These are phyloP conservation scores for Danio rerio DNA, from an alignment of 2,113 vertebrate species.

Conservation along the genomic window DNA sequence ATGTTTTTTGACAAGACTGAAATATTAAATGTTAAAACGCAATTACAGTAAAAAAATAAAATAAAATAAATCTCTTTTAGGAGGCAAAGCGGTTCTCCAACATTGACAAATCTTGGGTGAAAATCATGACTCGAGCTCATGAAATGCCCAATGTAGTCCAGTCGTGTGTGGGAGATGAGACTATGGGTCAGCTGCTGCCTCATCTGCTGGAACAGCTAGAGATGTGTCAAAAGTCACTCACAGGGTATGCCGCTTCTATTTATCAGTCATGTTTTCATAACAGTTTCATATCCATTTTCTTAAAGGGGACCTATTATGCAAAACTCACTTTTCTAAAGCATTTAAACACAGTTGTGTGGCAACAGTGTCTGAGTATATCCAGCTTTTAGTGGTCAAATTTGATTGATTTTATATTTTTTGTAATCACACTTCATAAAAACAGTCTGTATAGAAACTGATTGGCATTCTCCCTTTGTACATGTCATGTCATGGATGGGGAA, in stretches of 20 bases:
- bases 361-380: too few relatives aligned
- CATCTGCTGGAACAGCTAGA: constrained; percentile 94
- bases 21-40: neutral
- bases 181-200: constrained; percentile 91
- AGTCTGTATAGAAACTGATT: too few relatives aligned
- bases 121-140: constrained; percentile 92
- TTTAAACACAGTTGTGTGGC: too few relatives aligned
- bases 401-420: too few relatives aligned
- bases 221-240: constrained; percentile 97
- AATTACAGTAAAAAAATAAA: neutral
- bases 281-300: too few relatives aligned
- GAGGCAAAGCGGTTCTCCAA: constrained; percentile 96
- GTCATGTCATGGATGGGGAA: too few relatives aligned
- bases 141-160: constrained; percentile 92
- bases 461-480: too few relatives aligned
- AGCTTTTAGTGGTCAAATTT: too few relatives aligned
- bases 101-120: constrained; percentile 98
- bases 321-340: too few relatives aligned
- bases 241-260: constrained; percentile 82
- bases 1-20: neutral
- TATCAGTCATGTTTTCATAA: neutral
- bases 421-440: too few relatives aligned
- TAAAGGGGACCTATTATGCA: too few relatives aligned
- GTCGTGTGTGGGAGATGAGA: constrained; percentile 93
- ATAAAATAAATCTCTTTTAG: constrained; percentile 72